These are phyloP conservation scores for Drosophila neocordata DNA, from an alignment of 1,140 invertebrate species.

Conservation along the genomic window DNA sequence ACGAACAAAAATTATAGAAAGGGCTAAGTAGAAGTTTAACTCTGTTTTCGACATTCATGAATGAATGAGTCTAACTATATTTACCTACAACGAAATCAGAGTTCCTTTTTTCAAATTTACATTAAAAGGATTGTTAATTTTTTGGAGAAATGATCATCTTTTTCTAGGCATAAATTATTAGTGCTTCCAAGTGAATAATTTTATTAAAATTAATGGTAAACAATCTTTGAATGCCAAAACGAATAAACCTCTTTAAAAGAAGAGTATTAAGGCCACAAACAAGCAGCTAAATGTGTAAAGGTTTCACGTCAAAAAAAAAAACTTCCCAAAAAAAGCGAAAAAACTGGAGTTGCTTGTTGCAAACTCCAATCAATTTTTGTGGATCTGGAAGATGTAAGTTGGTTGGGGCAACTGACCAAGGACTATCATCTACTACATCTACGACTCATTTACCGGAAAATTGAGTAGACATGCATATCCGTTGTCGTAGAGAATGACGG, in stretches of 20 bases:
- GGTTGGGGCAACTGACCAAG: constrained; percentile 8
- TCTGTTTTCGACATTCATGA: constrained; percentile 50
- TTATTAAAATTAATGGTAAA: too few species aligned
- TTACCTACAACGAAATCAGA: not conserved
- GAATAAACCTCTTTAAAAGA: not conserved
- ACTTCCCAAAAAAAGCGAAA: constrained; percentile 14
- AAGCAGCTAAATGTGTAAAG: constrained; percentile 44
- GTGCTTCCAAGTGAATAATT: too few species aligned
- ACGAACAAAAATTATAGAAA: not conserved
- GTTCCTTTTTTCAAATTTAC: not conserved
- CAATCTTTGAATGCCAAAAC: not conserved
- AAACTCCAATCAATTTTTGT: constrained; percentile 78
- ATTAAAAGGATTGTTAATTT: not conserved
- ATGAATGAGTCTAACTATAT: constrained; percentile 2
- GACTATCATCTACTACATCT: constrained; percentile 7
- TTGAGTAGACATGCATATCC: constrained; percentile 78
- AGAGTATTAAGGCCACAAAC: constrained; percentile 52
- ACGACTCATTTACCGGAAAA: constrained; percentile 76
- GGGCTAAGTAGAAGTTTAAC: not conserved
- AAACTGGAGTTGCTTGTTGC: constrained; percentile 59
- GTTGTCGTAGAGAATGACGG: constrained; percentile 40
- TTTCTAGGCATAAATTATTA: too few species aligned
- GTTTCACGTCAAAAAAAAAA: constrained; percentile 47
- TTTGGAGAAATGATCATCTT: too few species aligned
- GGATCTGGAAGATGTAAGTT: constrained; percentile 34